Percentiles rank a stretch among this genome's conserved stretches.
Evolutionary conservation across 2,797 vertebrate species (phyloP).

Genomic region (Acridotheres tristis): DNA sequence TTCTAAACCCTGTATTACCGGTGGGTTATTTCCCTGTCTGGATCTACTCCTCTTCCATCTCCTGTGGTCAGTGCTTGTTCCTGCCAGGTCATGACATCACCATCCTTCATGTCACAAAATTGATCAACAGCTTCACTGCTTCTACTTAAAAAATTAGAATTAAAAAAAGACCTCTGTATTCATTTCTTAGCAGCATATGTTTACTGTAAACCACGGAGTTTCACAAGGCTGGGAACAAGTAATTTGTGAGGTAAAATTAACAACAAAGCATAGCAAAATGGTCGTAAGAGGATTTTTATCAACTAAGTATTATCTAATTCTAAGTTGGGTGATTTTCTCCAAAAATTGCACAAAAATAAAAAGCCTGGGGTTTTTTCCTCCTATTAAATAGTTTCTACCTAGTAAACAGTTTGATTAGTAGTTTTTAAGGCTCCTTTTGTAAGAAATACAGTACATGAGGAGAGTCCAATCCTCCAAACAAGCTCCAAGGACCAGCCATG

Average conservation of each 20-base stretch:
- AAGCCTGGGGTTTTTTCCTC: background rate
- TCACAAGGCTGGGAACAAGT: background rate
- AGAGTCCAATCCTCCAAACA: background rate
- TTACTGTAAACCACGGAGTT: background rate
- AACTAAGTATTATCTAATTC: background rate
- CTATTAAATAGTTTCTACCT: background rate
- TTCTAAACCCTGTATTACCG: background rate
- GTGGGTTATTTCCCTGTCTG: background rate
- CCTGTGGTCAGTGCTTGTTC: background rate
- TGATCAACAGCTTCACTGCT: background rate
- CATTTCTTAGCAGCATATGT: background rate
- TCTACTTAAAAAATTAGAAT: background rate
- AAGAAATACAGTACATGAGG: fast-evolving
- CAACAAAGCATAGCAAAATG: background rate
- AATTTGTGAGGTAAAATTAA: slow-evolving; percentile 12
- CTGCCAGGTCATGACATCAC: slow-evolving; percentile 1
- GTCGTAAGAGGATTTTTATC: slow-evolving; percentile 17
- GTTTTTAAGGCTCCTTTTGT: background rate
- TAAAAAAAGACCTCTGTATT: background rate
- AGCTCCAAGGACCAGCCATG: background rate
- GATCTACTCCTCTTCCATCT: background rate
- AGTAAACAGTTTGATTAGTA: background rate
- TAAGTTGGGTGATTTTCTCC: background rate
- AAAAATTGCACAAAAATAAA: background rate
- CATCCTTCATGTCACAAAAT: background rate